Evolutionary conservation across 2,113 vertebrate genomes (phyloP), one percentile per base, ranked within the genome.

Genomic region (Andinoacara biseriatus): DNA sequence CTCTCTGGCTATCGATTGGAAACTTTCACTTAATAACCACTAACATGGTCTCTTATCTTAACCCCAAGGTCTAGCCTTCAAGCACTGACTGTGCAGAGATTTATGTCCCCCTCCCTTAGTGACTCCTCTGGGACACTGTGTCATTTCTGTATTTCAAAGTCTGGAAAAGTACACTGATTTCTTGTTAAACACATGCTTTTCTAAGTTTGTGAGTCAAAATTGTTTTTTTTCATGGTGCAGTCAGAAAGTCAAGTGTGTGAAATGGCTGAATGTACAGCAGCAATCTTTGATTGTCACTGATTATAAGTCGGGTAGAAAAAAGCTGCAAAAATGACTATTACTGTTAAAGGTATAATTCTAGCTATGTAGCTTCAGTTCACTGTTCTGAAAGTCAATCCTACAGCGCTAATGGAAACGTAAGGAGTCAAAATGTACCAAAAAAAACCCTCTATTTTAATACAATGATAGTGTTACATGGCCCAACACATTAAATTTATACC

Each of bases 11-110:
- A 96, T 96, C 92, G 94, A 96, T 95, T 93, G 92, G 92, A 95
- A 95, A 95, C 92, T 94, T 95, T 94, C 93, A 95, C 95, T 96
- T 95, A 95, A 95, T 95, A 95, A 95, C 94, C 93, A 85, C 92
- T 93, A 94, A 93, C 90, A 93, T 93, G 90, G 93, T 94, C 92
- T 95, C 94, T 95, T 94, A 94, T 94, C 93, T 93, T 94, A 95
- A 95, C 95, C 95, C 90, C 90, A 74, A 92, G 95, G 94, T 94
- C 90, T 63, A 81, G 93, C 86, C 92, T 91, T 94, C 87, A 81
- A 89, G 84, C 79, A 85, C 29, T 78, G 89, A 81, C 90, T 88
- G 80, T 4, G 76, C 58, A 67, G 72, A 95, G 95, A 95, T 95
- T 95, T 94, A 96, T 94, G 92, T 87, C 74, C n/a, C n/a, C 26